Base-by-base conservation (phyloP, 1,140 invertebrate genomes). In the Drosophila kikkawai region DNA sequence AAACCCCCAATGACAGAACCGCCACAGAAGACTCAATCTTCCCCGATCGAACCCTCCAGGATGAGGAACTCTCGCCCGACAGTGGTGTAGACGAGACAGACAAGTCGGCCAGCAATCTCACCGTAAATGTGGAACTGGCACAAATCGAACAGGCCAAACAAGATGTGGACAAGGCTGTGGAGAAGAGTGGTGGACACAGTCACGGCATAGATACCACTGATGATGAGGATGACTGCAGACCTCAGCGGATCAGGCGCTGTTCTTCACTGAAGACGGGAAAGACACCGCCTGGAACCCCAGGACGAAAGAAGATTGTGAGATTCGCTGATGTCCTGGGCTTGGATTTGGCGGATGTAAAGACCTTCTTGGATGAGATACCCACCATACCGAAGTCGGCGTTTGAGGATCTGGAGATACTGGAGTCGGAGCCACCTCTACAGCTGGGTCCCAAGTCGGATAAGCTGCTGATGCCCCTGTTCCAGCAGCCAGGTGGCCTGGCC, bases 321-420 rank as follows among this genome's bases (percentile, higher is more conserved):
- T 99, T 99, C 93, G 98, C 98, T 0, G 98, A 99, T 91, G 97
- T 97, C 1, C 93, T 99, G 36, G 98, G 98, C 0, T 93, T 99
- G 8, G 98, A 99, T 94, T 93, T 99, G 69, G 97, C 97, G 12
- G 97, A 97, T 83, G 96, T 99, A 0, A 95, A 97, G 83, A 98
- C 97, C 4, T 98, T 97, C 93, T 93, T 98, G 71, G 97, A 98
- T 86, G 97, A 98, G 93, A 96, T 98, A 69, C 97, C 97, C 2
- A 96, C 96, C 76, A 94, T 98, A 80, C 97, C 97, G 1, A 96
- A 95, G 87, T 98, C 97, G 1, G 97, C 97, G 3, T 98, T 95
- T 84, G 95, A 95, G 81, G 96, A 97, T 92, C 93, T 96, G 42
- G 93, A 94, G 50, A 93, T 94, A 32, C 47, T 86, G 11, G 82